Evolutionary conservation across 2,797 vertebrate species (phyloP).

Genomic region (Paratrypauchen microcephalus): DNA sequence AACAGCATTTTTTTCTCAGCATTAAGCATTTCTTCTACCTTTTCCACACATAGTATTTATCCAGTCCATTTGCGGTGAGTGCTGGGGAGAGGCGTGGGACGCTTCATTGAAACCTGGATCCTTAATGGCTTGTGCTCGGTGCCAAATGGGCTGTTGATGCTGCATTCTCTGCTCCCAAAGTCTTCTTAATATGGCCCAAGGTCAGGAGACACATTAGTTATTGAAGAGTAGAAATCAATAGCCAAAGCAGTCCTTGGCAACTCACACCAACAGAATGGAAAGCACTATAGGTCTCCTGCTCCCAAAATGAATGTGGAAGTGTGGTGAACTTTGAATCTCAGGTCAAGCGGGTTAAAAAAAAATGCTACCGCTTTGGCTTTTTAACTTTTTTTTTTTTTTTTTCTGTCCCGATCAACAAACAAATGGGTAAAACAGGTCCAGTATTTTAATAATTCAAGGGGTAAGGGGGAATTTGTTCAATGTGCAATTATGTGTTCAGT

Average conservation of each 20-base stretch:
- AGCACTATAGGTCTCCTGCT: conserved; percentile 41
- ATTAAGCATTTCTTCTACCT: not conserved
- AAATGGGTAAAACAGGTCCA: too few species aligned
- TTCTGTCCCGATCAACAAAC: too few species aligned
- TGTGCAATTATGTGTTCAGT: not conserved
- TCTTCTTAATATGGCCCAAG: conserved; percentile 63
- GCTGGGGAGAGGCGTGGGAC: conserved; percentile 44
- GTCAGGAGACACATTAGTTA: conserved; percentile 64
- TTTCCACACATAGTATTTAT: not conserved
- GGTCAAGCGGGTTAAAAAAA: not conserved
- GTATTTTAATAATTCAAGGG: too few species aligned
- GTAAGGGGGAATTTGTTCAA: too few species aligned
- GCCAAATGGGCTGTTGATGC: conserved; percentile 59
- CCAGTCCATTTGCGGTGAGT: conserved; percentile 16
- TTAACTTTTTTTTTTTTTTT: too few species aligned
- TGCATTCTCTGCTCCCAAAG: conserved; percentile 43
- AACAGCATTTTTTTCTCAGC: too few species aligned
- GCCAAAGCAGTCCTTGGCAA: conserved; percentile 58
- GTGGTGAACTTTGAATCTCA: conserved; percentile 2
- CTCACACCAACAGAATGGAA: conserved; percentile 46
- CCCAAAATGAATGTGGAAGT: not conserved
- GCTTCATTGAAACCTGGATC: conserved; percentile 43
- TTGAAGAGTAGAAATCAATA: conserved; percentile 67
- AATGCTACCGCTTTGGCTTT: not conserved
- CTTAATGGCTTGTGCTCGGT: conserved; percentile 56